These are phyloP conservation scores for Theropithecus gelada DNA, from an alignment of 2,113 vertebrate species.

Conservation along the genomic window DNA sequence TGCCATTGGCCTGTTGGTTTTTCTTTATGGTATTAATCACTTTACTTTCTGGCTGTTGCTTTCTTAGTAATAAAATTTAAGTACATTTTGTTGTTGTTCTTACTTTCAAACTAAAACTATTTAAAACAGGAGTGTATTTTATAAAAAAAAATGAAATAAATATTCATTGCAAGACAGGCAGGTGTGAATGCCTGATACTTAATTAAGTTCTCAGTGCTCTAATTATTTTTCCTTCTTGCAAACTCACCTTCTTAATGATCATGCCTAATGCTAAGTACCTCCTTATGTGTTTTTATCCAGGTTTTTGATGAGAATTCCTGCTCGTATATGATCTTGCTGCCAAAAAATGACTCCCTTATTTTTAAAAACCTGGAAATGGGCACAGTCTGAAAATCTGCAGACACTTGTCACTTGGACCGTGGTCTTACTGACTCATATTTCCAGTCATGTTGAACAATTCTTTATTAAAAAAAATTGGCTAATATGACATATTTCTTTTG, in stretches of 20 bases:
- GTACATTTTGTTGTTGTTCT: constrained; percentile 45
- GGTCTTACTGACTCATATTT: constrained; percentile 55
- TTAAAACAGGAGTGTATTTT: constrained; percentile 38
- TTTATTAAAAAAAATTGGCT: constrained; percentile 42
- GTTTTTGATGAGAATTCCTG: constrained; percentile 65
- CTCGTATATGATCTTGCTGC: constrained; percentile 48
- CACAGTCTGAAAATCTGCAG: constrained; percentile 56
- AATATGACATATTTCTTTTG: constrained; percentile 22
- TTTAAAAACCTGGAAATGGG: constrained; percentile 60
- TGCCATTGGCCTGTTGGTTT: background rate
- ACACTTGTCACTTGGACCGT: constrained; percentile 59
- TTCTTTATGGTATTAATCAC: constrained; percentile 34
- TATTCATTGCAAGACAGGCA: background rate
- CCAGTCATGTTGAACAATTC: constrained; percentile 45
- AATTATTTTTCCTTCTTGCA: constrained; percentile 50
- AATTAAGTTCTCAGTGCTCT: constrained; percentile 35
- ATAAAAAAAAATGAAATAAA: constrained; percentile 46
- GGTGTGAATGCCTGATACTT: constrained; percentile 32
- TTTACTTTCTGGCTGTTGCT: constrained; percentile 36
- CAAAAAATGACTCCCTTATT: constrained; percentile 60
- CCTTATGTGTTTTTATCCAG: constrained; percentile 24
- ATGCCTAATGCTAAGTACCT: constrained; percentile 13
- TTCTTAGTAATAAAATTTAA: constrained; percentile 56
- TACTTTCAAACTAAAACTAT: constrained; percentile 49
- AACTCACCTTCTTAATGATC: constrained; percentile 46